A percentile compares a stretch with the other conserved stretches of the same genome.
phyloP scores from a whole-genome alignment of 2,888 invertebrate genomes.

The Cryptocephalus primarius region DNA sequence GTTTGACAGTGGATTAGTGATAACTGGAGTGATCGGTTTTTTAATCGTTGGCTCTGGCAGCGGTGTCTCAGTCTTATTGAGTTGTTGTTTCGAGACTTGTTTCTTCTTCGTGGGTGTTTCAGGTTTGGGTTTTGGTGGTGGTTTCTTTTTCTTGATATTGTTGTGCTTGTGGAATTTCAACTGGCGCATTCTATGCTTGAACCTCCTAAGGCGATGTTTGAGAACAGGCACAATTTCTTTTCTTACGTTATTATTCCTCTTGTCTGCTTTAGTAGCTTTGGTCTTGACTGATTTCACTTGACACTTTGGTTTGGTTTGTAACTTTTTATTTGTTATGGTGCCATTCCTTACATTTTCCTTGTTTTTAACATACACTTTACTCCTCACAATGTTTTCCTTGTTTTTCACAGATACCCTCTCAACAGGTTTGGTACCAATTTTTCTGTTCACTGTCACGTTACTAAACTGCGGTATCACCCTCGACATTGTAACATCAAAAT shows the following conservation, averaged over 20 bases:
- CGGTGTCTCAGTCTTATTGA: too few species aligned
- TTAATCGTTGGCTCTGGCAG: not conserved
- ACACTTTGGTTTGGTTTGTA: not conserved
- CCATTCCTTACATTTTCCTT: conserved; percentile 1
- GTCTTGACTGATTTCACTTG: conserved; percentile 1
- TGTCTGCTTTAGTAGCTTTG: not conserved
- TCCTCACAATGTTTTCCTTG: not conserved
- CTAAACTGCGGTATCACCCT: conserved; percentile 9
- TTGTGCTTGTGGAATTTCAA: too few species aligned
- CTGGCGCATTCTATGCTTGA: too few species aligned
- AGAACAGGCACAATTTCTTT: too few species aligned
- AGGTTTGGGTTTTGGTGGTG: too few species aligned
- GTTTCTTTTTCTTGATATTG: too few species aligned
- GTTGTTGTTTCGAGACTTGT: too few species aligned
- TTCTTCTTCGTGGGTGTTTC: too few species aligned
- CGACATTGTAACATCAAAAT: conserved; percentile 13
- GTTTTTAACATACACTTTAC: conserved; percentile 1
- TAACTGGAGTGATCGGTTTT: not conserved
- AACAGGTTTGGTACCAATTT: too few species aligned
- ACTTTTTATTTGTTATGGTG: conserved; percentile 1
- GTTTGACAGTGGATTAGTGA: not conserved
- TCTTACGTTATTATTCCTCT: not conserved
- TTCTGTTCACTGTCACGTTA: not conserved
- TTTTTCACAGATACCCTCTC: too few species aligned
- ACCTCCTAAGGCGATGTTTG: too few species aligned